Evolutionary conservation across 2,797 vertebrate species (phyloP).

Genomic region (Eulemur albifrons): DNA sequence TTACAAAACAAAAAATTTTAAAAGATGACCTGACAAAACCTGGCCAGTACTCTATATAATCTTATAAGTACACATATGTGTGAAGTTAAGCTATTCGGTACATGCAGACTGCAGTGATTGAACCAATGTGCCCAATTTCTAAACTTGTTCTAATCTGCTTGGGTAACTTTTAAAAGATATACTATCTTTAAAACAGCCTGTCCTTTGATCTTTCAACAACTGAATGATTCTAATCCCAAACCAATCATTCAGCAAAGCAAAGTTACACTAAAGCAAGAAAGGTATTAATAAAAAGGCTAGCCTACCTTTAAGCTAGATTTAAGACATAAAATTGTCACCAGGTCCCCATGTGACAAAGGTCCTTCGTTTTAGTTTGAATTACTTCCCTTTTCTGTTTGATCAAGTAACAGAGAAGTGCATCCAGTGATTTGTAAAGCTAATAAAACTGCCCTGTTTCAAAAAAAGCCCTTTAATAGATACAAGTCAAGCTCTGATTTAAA

Average conservation of each 20-base stretch:
- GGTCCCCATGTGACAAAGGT: constrained; percentile 46
- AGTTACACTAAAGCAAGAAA: constrained; percentile 56
- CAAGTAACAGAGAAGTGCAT: constrained; percentile 58
- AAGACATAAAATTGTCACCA: constrained; percentile 55
- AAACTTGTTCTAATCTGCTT: constrained; percentile 49
- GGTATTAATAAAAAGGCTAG: not conserved
- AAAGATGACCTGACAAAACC: constrained; percentile 60
- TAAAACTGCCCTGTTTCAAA: constrained; percentile 62
- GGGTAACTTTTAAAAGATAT: constrained; percentile 17
- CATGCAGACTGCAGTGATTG: constrained; percentile 2
- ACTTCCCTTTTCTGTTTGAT: constrained; percentile 49
- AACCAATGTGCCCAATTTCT: constrained; percentile 49
- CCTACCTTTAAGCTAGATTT: constrained; percentile 57
- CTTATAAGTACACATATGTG: constrained; percentile 53
- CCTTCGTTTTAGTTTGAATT: constrained; percentile 51
- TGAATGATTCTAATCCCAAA: constrained; percentile 44
- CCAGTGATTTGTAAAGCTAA: constrained; percentile 54
- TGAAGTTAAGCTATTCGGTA: constrained; percentile 69
- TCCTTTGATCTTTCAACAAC: constrained; percentile 48
- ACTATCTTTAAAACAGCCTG: constrained; percentile 66
- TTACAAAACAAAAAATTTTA: constrained; percentile 53
- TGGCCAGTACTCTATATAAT: constrained; percentile 49
- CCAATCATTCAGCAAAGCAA: constrained; percentile 46
- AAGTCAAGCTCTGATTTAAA: constrained; percentile 73
- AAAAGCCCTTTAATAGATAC: constrained; percentile 73